A percentile compares a stretch with the other conserved stretches of the same genome.
Evolutionary conservation across 2,888 invertebrate species (phyloP).

Genomic region (Antheraea assamensis): DNA sequence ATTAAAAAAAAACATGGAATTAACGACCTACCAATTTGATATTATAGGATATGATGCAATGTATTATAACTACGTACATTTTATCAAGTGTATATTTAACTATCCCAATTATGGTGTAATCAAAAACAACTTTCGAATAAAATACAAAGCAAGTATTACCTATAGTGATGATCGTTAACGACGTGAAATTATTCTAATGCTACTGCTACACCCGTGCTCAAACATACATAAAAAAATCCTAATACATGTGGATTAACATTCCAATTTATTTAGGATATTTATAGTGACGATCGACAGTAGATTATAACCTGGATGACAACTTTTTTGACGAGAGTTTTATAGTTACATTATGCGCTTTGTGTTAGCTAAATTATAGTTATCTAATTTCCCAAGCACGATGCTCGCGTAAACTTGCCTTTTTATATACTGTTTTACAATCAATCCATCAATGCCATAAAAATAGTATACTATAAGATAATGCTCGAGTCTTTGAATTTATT

Average conservation of each 20-base stretch:
- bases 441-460: neutral
- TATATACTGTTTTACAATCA: neutral
- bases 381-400: neutral
- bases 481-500: too few relatives aligned
- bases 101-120: neutral
- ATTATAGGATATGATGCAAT: neutral
- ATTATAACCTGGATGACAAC: neutral
- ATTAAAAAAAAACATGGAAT: conserved; percentile 12
- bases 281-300: neutral
- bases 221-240: neutral
- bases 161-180: neutral
- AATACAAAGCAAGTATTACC: conserved; percentile 2
- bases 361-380: neutral
- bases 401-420: neutral
- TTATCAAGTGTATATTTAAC: conserved; percentile 5
- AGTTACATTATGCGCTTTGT: neutral
- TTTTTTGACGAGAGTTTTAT: neutral
- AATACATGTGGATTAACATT: neutral
- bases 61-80: conserved; percentile 1
- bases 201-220: neutral
- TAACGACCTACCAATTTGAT: too few relatives aligned
- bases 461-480: neutral
- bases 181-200: neutral
- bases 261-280: neutral
- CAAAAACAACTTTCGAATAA: conserved; percentile 1